These are phyloP conservation scores for Heliangelus exortis DNA, from an alignment of 2,797 vertebrate species.

Conservation along the genomic window DNA sequence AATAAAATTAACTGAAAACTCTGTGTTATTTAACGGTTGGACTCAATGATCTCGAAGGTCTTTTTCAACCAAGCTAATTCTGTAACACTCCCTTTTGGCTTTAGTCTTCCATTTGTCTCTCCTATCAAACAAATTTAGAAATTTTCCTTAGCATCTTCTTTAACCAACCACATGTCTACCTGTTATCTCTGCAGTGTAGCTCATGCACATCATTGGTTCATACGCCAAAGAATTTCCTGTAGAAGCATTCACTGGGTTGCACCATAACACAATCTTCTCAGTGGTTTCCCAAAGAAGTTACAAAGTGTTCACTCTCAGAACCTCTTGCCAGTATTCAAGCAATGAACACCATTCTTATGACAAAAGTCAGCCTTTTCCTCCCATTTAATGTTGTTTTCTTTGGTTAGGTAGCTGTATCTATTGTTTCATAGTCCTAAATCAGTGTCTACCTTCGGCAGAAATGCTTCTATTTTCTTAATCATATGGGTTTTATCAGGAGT, in stretches of 20 bases:
- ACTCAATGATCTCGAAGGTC: too few relatives aligned
- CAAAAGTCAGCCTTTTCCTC: neutral
- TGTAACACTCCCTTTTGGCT: neutral
- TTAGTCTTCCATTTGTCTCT: neutral
- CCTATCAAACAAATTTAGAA: neutral
- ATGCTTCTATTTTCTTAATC: neutral
- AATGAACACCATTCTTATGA: neutral
- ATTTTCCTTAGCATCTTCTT: neutral
- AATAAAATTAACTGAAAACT: neutral
- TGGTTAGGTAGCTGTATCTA: neutral
- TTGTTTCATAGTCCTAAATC: neutral
- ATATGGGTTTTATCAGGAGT: neutral
- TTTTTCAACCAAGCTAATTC: too few relatives aligned
- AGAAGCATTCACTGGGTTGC: neutral
- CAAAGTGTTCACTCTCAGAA: neutral
- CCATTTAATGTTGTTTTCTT: neutral
- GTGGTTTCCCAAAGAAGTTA: neutral
- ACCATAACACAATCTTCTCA: rapidly evolving
- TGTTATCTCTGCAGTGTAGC: neutral
- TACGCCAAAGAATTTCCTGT: neutral
- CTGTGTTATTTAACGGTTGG: neutral
- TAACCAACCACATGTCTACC: neutral
- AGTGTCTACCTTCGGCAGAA: neutral
- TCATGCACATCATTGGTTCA: neutral
- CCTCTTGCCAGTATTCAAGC: neutral